Conservation (phyloP, 2,888 invertebrate genomes). For the Nesidiocoris tenuis region DNA sequence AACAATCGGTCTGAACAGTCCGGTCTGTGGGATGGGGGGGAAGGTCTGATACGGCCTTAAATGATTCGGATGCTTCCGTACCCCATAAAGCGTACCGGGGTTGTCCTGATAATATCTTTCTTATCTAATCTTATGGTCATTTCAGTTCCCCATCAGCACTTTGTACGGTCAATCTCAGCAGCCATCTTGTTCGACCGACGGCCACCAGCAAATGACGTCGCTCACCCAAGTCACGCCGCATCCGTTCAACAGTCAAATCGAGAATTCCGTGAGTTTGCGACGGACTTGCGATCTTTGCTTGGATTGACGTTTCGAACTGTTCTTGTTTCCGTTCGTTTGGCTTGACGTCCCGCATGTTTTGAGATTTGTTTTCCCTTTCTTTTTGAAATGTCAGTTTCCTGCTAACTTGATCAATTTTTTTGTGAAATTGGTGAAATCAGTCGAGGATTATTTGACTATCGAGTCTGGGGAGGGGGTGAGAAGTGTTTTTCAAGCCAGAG, state of each 20-base stretch:
- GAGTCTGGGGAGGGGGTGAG: too few relatives aligned
- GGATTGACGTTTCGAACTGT: slow-evolving; percentile 6
- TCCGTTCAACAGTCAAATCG: slow-evolving; percentile 28
- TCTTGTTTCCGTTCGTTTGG: slow-evolving; percentile 9
- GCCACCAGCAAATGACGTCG: not conserved
- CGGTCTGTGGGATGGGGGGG: too few relatives aligned
- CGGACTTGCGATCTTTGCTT: not conserved
- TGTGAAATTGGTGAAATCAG: not conserved
- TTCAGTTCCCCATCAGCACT: slow-evolving; percentile 28
- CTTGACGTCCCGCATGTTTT: slow-evolving; percentile 24
- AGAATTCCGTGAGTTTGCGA: slow-evolving; percentile 45
- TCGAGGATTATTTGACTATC: not conserved
- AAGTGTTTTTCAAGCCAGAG: too few relatives aligned
- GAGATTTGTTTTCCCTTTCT: not conserved
- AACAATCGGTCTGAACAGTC: too few relatives aligned
- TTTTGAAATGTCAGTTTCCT: slow-evolving; percentile 41
- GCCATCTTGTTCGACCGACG: not conserved
- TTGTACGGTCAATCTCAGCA: slow-evolving; percentile 24
- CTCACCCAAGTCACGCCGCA: slow-evolving; percentile 8
- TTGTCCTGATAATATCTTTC: too few relatives aligned
- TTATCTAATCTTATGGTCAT: too few relatives aligned
- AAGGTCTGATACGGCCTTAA: too few relatives aligned
- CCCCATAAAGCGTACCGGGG: too few relatives aligned
- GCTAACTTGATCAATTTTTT: slow-evolving; percentile 6
- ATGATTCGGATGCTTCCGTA: too few relatives aligned